Percentiles rank a stretch among this genome's conserved stretches.
Conservation (phyloP, 2,888 invertebrate genomes). For the Campaea margaritaria region DNA sequence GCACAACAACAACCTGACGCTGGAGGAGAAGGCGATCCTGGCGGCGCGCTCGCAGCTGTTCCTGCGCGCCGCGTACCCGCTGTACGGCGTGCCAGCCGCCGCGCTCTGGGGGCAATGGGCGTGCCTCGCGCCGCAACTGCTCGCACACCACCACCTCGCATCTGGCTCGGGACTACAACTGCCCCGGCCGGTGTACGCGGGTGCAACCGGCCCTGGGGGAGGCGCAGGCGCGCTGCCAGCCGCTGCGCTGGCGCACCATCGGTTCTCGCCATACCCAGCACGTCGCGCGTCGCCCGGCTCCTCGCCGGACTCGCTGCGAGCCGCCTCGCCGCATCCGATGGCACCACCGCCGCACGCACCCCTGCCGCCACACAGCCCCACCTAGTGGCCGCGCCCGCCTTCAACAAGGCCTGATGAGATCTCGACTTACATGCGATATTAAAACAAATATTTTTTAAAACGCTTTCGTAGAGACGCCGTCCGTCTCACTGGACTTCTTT, state of each 20-base stretch:
- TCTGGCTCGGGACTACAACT: conserved; percentile 78
- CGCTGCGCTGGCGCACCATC: conserved; percentile 81
- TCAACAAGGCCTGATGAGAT: conserved; percentile 43
- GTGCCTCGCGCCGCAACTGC: conserved; percentile 87
- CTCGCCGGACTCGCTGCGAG: conserved; percentile 87
- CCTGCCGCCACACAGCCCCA: conserved; percentile 77
- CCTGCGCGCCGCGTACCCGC: conserved; percentile 88
- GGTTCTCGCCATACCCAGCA: conserved; percentile 86
- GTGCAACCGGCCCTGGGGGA: conserved; percentile 56
- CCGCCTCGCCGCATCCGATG: conserved; percentile 66
- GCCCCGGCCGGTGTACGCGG: conserved; percentile 81
- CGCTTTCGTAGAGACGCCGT: conserved; percentile 3
- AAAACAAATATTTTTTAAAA: conserved; percentile 10
- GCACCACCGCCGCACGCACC: conserved; percentile 71
- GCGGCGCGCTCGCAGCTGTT: conserved; percentile 91
- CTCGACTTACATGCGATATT: conserved; percentile 55
- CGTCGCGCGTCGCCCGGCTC: conserved; percentile 81
- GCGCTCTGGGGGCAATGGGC: conserved; percentile 91
- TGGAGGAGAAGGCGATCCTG: conserved; percentile 91
- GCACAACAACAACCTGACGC: conserved; percentile 88
- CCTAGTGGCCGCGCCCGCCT: conserved; percentile 59
- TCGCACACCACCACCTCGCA: conserved; percentile 88
- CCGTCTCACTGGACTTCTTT: neutral
- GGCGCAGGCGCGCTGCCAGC: conserved; percentile 53
- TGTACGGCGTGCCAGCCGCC: conserved; percentile 82